These are phyloP conservation scores for Anhinga rufa DNA, from an alignment of 2,113 vertebrate genomes.

Conservation along the genomic window DNA sequence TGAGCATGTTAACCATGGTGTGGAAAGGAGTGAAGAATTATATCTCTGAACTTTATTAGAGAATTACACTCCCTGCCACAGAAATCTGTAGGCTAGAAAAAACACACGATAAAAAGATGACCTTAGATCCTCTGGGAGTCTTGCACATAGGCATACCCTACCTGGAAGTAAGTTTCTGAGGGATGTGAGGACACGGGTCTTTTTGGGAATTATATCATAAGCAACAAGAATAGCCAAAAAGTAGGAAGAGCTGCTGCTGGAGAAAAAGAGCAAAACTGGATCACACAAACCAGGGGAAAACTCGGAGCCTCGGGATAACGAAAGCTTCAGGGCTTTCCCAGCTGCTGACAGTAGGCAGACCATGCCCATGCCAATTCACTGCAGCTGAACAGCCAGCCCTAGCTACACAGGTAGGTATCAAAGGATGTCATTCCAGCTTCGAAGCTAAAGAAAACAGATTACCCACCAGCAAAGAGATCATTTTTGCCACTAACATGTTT, in stretches of 20 bases:
- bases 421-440: not conserved
- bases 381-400: not conserved
- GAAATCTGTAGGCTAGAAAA: not conserved
- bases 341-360: not conserved
- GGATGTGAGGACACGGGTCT: not conserved
- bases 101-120: not conserved
- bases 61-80: not conserved
- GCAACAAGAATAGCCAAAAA: not conserved
- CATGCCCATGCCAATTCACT: not conserved
- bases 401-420: not conserved
- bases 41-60: not conserved
- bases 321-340: not conserved
- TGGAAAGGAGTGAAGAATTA: not conserved
- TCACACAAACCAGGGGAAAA: not conserved
- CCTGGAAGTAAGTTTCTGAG: not conserved
- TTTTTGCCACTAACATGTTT: not conserved
- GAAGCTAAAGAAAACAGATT: not conserved
- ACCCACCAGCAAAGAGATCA: not conserved
- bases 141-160: not conserved
- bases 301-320: rapidly evolving
- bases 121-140: not conserved
- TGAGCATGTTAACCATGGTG: not conserved
- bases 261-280: not conserved
- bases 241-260: not conserved
- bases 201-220: not conserved